Evolutionary conservation across 2,797 vertebrate genomes (phyloP).

Genomic region (Miichthys miiuy): DNA sequence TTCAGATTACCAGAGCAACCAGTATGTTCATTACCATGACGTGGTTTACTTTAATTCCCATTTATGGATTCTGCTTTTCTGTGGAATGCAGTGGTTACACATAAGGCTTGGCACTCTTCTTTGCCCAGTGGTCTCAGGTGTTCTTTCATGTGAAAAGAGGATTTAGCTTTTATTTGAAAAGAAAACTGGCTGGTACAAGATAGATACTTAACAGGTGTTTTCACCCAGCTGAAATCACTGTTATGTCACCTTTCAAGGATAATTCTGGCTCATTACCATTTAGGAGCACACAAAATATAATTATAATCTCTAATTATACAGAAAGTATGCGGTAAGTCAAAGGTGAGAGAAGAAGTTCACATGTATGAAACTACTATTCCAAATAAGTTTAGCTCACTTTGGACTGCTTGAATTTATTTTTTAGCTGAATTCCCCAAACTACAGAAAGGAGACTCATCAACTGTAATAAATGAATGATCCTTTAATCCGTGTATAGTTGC

Average conservation of each 20-base stretch:
- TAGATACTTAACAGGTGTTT: slow-evolving; percentile 22
- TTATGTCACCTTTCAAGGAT: slow-evolving; percentile 9
- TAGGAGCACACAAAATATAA: not conserved
- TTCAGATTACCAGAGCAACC: slow-evolving; percentile 31
- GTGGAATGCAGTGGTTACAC: slow-evolving; percentile 51
- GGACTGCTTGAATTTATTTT: not conserved
- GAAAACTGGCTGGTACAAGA: slow-evolving; percentile 25
- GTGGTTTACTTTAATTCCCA: slow-evolving; percentile 51
- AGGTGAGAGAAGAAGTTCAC: not conserved
- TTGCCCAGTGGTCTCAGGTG: slow-evolving; percentile 7
- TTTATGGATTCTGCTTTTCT: slow-evolving; percentile 52
- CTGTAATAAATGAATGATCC: not conserved
- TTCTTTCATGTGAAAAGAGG: slow-evolving; percentile 35
- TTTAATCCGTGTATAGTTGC: not conserved
- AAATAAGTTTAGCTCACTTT: not conserved
- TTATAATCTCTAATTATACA: not conserved
- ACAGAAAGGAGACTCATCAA: not conserved
- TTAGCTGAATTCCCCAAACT: not conserved
- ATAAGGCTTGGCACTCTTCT: not conserved
- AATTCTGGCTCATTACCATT: not conserved
- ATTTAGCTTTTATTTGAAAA: slow-evolving; percentile 43
- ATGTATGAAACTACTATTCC: too few relatives aligned
- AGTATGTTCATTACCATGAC: slow-evolving; percentile 29
- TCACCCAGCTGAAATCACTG: not conserved
- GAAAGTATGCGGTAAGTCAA: not conserved